Percentiles rank a stretch among this genome's conserved stretches.
Evolutionary conservation across 2,113 vertebrate species (phyloP).

Genomic region (Corythornis vintsioides): DNA sequence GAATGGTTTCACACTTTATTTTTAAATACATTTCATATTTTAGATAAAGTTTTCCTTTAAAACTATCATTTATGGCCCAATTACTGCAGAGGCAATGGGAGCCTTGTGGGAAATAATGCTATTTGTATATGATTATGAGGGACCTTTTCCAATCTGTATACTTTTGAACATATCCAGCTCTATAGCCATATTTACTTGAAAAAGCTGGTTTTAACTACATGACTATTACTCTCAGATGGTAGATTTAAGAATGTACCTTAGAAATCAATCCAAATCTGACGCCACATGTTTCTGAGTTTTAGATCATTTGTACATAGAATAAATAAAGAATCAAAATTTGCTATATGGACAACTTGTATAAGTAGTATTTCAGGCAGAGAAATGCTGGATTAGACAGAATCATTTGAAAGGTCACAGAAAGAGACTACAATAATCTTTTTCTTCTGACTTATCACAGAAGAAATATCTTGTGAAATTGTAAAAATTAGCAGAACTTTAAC

Average conservation of each 20-base stretch:
- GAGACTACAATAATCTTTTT: background rate
- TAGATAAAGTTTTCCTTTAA: background rate
- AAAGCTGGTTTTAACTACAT: background rate
- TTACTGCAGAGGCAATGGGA: slow-evolving; percentile 26
- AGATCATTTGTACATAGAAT: background rate
- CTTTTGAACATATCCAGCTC: background rate
- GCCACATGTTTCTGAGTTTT: background rate
- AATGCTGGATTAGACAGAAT: background rate
- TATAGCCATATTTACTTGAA: background rate
- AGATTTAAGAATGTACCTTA: background rate
- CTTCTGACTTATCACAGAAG: background rate
- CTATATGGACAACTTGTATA: background rate
- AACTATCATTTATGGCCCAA: slow-evolving; percentile 5
- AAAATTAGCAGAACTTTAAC: background rate
- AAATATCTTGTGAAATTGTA: background rate
- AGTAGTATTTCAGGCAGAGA: background rate
- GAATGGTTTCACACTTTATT: slow-evolving; percentile 19
- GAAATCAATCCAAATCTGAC: background rate
- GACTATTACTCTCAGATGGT: background rate
- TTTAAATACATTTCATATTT: too few species aligned
- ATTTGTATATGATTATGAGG: background rate
- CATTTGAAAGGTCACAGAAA: slow-evolving; percentile 10
- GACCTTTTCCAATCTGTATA: background rate
- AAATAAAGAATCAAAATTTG: background rate
- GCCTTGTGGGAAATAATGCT: slow-evolving; percentile 14